phyloP scores from a whole-genome alignment of 2,888 invertebrate genomes.

The Lasioglossum oenotherae region DNA sequence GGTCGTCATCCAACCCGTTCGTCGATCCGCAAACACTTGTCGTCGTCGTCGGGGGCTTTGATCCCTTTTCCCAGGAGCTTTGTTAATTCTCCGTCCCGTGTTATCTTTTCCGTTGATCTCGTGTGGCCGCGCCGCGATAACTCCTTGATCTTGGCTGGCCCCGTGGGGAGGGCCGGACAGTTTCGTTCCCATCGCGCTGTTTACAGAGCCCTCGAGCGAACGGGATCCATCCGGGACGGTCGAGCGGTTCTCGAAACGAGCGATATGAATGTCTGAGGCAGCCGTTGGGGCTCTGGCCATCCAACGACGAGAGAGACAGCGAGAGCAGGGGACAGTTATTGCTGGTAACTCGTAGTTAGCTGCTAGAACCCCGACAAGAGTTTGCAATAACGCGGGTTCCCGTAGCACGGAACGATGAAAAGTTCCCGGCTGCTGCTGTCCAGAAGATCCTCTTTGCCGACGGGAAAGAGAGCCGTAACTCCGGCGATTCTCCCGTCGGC shows the following conservation, averaged over 20 bases:
- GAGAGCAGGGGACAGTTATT: conserved; percentile 38
- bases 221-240: conserved; percentile 49
- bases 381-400: background rate
- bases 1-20: background rate
- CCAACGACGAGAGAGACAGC: conserved; percentile 11
- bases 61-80: conserved; percentile 29
- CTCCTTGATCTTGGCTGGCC: conserved; percentile 50
- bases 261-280: conserved; percentile 66
- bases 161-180: conserved; percentile 52
- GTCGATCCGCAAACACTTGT: conserved; percentile 1
- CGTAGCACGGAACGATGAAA: conserved; percentile 20
- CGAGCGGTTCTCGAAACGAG: conserved; percentile 71
- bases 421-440: conserved; percentile 19
- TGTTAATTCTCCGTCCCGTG: conserved; percentile 38
- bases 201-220: conserved; percentile 75
- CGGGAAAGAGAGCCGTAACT: background rate
- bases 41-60: conserved; percentile 22
- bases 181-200: conserved; percentile 75
- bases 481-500: background rate
- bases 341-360: conserved; percentile 28
- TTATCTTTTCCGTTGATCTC: conserved; percentile 44
- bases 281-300: background rate
- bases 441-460: background rate
- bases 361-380: background rate
- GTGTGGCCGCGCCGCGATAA: conserved; percentile 33